These are phyloP conservation scores for Chrysoperla carnea DNA, from an alignment of 1,140 invertebrate species.

Conservation along the genomic window DNA sequence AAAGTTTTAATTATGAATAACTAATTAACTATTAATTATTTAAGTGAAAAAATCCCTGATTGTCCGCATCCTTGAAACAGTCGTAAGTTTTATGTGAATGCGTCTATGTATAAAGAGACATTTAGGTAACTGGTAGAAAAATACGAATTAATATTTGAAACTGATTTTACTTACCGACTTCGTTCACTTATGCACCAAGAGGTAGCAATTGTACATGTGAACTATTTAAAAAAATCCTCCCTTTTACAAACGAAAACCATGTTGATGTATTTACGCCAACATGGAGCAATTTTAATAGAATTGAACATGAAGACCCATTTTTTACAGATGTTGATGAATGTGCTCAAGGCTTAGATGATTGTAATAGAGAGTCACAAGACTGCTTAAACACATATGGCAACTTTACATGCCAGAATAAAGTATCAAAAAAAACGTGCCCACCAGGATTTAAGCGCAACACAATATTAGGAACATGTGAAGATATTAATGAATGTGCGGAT, in stretches of 20 bases:
- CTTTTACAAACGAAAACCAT: neutral
- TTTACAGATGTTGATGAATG: conserved; percentile 55
- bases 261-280: neutral
- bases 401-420: conserved; percentile 42
- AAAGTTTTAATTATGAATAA: too few species aligned
- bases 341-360: conserved; percentile 32
- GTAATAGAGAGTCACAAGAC: conserved; percentile 37
- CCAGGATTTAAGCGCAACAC: conserved; percentile 46
- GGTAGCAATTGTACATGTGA: too few species aligned
- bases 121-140: too few species aligned
- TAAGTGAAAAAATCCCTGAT: too few species aligned
- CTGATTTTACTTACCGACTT: too few species aligned
- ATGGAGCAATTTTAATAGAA: too few species aligned
- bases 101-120: too few species aligned
- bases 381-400: conserved; percentile 52
- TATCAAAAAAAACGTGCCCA: conserved; percentile 35
- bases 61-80: too few species aligned
- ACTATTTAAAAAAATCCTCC: neutral
- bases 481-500: conserved; percentile 58
- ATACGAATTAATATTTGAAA: too few species aligned
- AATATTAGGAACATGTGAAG: conserved; percentile 30
- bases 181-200: too few species aligned
- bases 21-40: too few species aligned
- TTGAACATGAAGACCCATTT: conserved; percentile 5
- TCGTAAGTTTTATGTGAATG: too few species aligned